Evolutionary conservation across 2,888 invertebrate genomes (phyloP), one percentile per base, ranked within the genome.

Genomic region (Agriopis marginaria): DNA sequence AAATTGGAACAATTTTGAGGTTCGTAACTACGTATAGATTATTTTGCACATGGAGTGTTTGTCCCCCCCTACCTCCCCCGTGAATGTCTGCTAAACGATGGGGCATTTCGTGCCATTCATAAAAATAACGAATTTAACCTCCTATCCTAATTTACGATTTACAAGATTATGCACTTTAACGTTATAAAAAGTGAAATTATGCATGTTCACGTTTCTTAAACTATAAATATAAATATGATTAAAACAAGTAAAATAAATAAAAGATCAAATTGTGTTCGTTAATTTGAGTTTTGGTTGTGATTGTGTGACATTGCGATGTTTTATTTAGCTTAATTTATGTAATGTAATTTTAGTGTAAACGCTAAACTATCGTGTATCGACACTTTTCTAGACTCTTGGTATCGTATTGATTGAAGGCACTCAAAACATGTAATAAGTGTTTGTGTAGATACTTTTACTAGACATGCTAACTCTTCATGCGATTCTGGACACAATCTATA

Each of bases 1-100:
- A 95, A 96, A 96, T 94, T 97, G 97, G 97, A 96, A 96, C 94
- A 96, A 96, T 94, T 95, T 96, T 87, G 97, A 97, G 97, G 97
- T 97, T 96, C 95, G 95, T 94, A 94, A 90, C 77, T 84, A 91
- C 87, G 88, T 89, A 90, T 89, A 87, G 89, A 89, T 89, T 92
- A 89, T 89, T 91, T 90, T 94, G 93, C 93, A 93, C 93, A 89
- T 92, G 92, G 90, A 91, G 93, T 93, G 92, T 93, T 92, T 92
- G 89, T 92, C 84, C 83, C 87, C 87, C 88, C 90, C 86, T 86
- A 89, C 84, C 88, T 90, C 85, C 87, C 86, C 85, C 88, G 91
- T 92, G 89, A 87, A 89, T 91, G 91, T 92, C 86, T 89, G 83
- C 85, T 89, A 83, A 87, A 82, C 80, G 81, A 85, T 82, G 79